These are phyloP conservation scores for Tenualosa thibaudeaui DNA, from an alignment of 2,797 vertebrate species.

Conservation along the genomic window DNA sequence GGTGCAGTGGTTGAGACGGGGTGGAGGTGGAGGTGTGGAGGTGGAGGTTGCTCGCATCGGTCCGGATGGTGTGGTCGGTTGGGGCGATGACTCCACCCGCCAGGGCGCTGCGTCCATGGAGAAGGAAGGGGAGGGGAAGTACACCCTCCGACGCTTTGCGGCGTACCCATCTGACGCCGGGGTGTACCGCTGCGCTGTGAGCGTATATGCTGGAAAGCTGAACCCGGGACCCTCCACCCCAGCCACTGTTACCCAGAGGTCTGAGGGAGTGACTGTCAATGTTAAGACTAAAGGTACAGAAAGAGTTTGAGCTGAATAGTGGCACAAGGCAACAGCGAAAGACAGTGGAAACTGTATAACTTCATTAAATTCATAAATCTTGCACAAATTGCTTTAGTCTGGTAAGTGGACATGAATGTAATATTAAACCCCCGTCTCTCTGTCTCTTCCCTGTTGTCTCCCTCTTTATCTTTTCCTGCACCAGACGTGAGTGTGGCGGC, in stretches of 20 bases:
- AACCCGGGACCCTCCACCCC: slow-evolving; percentile 61
- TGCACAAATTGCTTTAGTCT: not conserved
- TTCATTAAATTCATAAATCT: not conserved
- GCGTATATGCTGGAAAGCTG: slow-evolving; percentile 69
- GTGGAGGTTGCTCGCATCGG: slow-evolving; percentile 78
- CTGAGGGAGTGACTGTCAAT: slow-evolving; percentile 74
- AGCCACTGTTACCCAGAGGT: slow-evolving; percentile 73
- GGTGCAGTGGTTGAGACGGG: slow-evolving; percentile 77
- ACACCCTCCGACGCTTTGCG: slow-evolving; percentile 74
- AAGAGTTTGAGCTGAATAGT: not conserved
- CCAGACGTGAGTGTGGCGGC: slow-evolving; percentile 78
- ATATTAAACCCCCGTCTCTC: not conserved
- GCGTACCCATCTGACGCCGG: slow-evolving; percentile 72
- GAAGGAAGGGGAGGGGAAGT: slow-evolving; percentile 68
- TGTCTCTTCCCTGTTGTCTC: not conserved
- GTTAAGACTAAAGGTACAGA: slow-evolving; percentile 74
- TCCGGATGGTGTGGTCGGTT: slow-evolving; percentile 73
- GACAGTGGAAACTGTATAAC: not conserved
- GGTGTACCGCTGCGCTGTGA: slow-evolving; percentile 74
- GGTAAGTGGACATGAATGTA: slow-evolving; percentile 3
- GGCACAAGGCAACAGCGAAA: not conserved
- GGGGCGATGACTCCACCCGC: slow-evolving; percentile 78
- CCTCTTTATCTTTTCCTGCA: not conserved
- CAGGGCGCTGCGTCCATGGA: slow-evolving; percentile 73
- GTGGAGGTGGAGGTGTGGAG: slow-evolving; percentile 60